A percentile compares a stretch with the other conserved stretches of the same genome.
phyloP scores from a whole-genome alignment of 2,888 invertebrate genomes.

The Anthrax anthrax region DNA sequence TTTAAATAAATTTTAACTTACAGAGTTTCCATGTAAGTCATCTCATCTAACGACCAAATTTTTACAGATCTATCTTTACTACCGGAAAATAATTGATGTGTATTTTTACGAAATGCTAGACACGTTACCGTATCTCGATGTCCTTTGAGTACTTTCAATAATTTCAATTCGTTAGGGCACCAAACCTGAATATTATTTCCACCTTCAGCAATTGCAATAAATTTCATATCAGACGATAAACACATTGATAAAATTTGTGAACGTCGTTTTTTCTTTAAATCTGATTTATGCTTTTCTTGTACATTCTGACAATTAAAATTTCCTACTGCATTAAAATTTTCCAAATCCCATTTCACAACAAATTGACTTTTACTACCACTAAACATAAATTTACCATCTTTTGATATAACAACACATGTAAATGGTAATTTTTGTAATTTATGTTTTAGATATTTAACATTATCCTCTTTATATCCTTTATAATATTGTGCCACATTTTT shows the following conservation, averaged over 20 bases:
- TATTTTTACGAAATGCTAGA: slow-evolving; percentile 68
- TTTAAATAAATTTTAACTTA: no score
- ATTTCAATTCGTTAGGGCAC: slow-evolving; percentile 61
- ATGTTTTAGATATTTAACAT: slow-evolving; percentile 45
- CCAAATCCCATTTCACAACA: slow-evolving; percentile 71
- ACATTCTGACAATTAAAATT: slow-evolving; percentile 33
- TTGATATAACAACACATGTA: slow-evolving; percentile 66
- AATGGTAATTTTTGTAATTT: slow-evolving; percentile 65
- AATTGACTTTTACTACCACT: slow-evolving; percentile 80
- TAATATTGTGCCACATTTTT: slow-evolving; percentile 56
- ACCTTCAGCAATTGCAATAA: slow-evolving; percentile 58
- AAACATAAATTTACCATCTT: slow-evolving; percentile 56
- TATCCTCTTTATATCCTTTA: slow-evolving; percentile 31
- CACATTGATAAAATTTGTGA: slow-evolving; percentile 49
- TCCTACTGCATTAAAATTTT: slow-evolving; percentile 46
- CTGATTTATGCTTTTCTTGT: slow-evolving; percentile 21
- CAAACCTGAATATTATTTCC: slow-evolving; percentile 65
- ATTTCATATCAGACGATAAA: slow-evolving; percentile 66
- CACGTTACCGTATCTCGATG: slow-evolving; percentile 62
- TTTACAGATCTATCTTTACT: slow-evolving; percentile 70
- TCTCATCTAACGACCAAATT: slow-evolving; percentile 92
- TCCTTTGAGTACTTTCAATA: slow-evolving; percentile 65
- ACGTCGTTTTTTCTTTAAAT: slow-evolving; percentile 17
- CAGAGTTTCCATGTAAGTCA: slow-evolving; percentile 90
- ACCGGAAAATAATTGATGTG: slow-evolving; percentile 71